These are phyloP conservation scores for Phengaris arion DNA, from an alignment of 2,888 invertebrate genomes.

Conservation along the genomic window DNA sequence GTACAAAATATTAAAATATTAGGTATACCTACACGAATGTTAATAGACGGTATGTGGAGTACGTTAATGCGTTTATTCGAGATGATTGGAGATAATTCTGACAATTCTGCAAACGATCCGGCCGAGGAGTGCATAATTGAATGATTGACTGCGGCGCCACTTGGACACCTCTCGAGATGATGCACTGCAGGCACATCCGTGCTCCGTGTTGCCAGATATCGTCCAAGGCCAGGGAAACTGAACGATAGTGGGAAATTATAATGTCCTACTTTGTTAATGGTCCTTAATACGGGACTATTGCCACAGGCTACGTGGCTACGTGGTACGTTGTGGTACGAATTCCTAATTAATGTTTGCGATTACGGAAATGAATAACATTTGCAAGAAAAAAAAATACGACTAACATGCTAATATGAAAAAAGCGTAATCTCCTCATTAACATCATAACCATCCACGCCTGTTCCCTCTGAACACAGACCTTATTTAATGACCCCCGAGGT, in stretches of 20 bases:
- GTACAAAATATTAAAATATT: not conserved
- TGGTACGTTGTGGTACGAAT: too few species aligned
- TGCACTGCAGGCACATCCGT: slow-evolving; percentile 60
- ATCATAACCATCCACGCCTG: too few species aligned
- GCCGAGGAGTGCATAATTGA: slow-evolving; percentile 59
- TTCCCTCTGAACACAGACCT: too few species aligned
- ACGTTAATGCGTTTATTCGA: slow-evolving; percentile 36
- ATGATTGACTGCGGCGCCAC: slow-evolving; percentile 70
- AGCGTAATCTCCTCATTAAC: too few species aligned
- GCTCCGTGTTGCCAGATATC: slow-evolving; percentile 40
- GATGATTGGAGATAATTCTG: slow-evolving; percentile 49
- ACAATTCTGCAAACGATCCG: slow-evolving; percentile 57
- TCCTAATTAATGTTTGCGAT: too few species aligned
- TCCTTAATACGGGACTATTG: not conserved
- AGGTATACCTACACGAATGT: not conserved
- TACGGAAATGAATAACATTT: too few species aligned
- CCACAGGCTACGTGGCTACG: not conserved
- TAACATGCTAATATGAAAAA: too few species aligned
- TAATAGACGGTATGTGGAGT: slow-evolving; percentile 1
- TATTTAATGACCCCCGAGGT: too few species aligned
- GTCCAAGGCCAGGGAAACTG: slow-evolving; percentile 26
- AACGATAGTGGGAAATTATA: slow-evolving; percentile 24
- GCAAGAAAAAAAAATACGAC: too few species aligned
- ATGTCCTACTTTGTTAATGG: not conserved
- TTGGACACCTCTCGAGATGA: slow-evolving; percentile 65